These are phyloP conservation scores for Caradrina clavipalpis DNA, from an alignment of 2,888 invertebrate species.

Conservation along the genomic window DNA sequence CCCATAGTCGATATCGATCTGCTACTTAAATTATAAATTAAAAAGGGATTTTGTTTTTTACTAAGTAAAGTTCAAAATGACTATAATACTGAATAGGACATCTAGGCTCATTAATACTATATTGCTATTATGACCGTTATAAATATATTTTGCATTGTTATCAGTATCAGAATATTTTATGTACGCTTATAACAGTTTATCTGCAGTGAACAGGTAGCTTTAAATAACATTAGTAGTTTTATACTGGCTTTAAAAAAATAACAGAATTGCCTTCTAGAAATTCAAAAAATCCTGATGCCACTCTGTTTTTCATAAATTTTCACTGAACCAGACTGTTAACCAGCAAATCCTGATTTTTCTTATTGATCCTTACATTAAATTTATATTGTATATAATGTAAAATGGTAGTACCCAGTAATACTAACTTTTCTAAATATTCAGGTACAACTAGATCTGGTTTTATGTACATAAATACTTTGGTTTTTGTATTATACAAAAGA, in stretches of 20 bases:
- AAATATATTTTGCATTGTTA: background rate
- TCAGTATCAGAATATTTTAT: background rate
- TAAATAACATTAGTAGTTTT: slow-evolving; percentile 27
- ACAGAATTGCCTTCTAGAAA: background rate
- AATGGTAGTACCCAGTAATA: background rate
- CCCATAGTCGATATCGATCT: slow-evolving; percentile 11
- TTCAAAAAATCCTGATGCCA: background rate
- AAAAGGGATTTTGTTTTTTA: too few relatives aligned
- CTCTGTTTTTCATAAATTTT: background rate
- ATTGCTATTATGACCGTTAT: background rate
- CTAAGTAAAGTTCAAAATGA: too few relatives aligned
- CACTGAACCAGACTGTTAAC: background rate
- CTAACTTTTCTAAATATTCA: slow-evolving; percentile 23
- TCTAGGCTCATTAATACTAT: background rate
- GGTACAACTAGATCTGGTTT: slow-evolving; percentile 4
- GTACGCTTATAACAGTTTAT: slow-evolving; percentile 28
- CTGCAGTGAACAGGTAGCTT: slow-evolving; percentile 15
- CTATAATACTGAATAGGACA: background rate
- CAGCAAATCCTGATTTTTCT: slow-evolving; percentile 2
- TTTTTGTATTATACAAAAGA: slow-evolving; percentile 4
- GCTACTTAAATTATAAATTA: background rate
- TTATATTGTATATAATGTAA: background rate
- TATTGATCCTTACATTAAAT: slow-evolving; percentile 16
- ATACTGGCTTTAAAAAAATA: slow-evolving; percentile 9
- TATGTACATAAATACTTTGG: background rate